Evolutionary conservation across 2,113 vertebrate genomes (phyloP), one percentile per base, ranked within the genome.

Genomic region (Eclectus roratus): DNA sequence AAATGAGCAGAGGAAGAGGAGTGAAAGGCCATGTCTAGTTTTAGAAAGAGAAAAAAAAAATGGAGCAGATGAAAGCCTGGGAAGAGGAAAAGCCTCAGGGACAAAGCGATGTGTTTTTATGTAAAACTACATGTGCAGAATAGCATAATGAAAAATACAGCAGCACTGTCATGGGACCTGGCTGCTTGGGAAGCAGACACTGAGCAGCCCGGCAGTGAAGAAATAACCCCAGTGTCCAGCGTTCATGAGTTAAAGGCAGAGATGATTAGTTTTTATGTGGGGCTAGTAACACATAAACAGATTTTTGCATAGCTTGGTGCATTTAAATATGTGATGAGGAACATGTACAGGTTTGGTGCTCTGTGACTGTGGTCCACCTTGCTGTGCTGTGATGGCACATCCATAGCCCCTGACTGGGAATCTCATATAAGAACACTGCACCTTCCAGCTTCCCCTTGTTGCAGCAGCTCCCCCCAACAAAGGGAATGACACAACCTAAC

Each of bases 61-160:
- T 29, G 0, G 3, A 72, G 44, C 29, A 72, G 86, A 94, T 69
- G 79, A 89, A 89, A 89, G 37, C 4, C 12, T 95, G 52, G 41
- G 61, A 86, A 94, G 80, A 84, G n/a, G 44, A 63, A 84, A 94
- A 87, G 84, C 65, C 80, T 87, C 49, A 70, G 88, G 93, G 85
- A 80, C 43, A 55, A 71, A 80, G 39, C 33, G 50, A 66, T 71
- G 71, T 6, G 3, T 72, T 91, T 86, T 94, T 66, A 79, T 68
- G 47, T 91, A 72, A 74, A 95, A 84, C 25, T 61, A 28, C 61
- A 72, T 71, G 77, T 79, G 68, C 52, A 72, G 69, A 64, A 69
- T 83, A 88, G 69, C 65, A 64, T 85, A 91, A 95, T 79, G 80
- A 93, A 91, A 95, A 93, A 84, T 61, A 56, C 65, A 91, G 70